Conservation (phyloP, 2,113 vertebrate species). For the Neopipo cinnamomea region DNA sequence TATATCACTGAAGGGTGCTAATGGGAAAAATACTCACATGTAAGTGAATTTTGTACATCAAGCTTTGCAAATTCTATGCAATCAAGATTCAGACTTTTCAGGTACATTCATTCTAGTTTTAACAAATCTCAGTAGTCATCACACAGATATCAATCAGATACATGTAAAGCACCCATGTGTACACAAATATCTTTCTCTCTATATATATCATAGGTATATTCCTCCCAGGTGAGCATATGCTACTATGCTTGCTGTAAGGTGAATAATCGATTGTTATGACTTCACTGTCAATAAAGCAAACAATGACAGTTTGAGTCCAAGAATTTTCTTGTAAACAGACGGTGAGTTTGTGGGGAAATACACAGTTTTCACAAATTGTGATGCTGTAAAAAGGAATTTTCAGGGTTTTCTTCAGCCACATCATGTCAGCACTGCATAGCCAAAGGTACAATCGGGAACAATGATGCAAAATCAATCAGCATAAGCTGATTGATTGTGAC, state of each 20-base stretch:
- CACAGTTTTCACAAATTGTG: neutral
- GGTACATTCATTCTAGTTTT: neutral
- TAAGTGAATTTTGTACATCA: neutral
- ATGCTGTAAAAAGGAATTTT: neutral
- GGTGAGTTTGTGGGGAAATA: neutral
- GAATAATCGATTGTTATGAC: neutral
- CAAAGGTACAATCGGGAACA: neutral
- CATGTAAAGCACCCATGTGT: neutral
- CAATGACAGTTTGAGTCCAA: neutral
- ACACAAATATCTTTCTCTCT: neutral
- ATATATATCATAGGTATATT: neutral
- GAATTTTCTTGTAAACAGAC: neutral
- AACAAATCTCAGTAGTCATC: neutral
- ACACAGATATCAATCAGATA: neutral
- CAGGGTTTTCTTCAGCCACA: neutral
- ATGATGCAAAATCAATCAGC: neutral
- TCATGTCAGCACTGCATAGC: neutral
- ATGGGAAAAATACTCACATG: neutral
- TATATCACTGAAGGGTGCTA: neutral
- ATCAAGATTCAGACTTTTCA: neutral
- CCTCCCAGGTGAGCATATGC: fast-evolving
- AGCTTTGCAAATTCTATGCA: neutral
- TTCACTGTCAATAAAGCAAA: neutral
- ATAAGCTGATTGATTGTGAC: slow-evolving; percentile 26
- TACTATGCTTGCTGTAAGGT: neutral